phyloP scores from a whole-genome alignment of 2,888 invertebrate species.

The Pristionchus mayeri region DNA sequence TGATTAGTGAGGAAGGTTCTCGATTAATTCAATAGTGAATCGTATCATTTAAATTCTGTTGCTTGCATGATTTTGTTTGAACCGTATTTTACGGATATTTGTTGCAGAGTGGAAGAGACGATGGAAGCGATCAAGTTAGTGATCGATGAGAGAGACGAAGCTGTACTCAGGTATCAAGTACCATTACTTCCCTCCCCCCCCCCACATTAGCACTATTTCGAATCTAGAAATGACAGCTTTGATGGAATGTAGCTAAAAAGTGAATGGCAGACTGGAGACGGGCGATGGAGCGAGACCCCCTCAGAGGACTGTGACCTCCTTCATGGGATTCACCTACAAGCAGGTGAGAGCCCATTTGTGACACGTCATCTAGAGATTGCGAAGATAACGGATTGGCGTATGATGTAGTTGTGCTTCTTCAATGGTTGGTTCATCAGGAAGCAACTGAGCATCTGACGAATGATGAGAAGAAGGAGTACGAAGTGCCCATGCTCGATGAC shows the following conservation, averaged over 20 bases:
- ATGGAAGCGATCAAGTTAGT: constrained; percentile 94
- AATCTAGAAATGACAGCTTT: no score
- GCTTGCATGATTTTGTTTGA: background rate
- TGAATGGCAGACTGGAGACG: constrained; percentile 84
- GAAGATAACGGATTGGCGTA: background rate
- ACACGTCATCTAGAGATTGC: no score
- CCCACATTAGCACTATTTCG: no score
- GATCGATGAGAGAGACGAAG: constrained; percentile 91
- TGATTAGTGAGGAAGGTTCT: no score
- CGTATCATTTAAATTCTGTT: background rate
- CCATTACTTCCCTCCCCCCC: no score
- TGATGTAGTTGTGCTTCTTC: background rate
- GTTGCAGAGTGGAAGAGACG: constrained; percentile 79
- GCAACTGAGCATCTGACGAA: constrained; percentile 69
- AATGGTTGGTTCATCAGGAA: constrained; percentile 57
- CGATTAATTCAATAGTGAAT: no score
- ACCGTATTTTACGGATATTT: background rate
- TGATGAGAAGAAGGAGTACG: constrained; percentile 70
- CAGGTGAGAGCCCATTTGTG: no score
- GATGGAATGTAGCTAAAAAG: background rate
- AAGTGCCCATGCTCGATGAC: constrained; percentile 73
- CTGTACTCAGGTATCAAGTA: constrained; percentile 78
- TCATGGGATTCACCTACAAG: constrained; percentile 66
- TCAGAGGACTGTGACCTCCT: constrained; percentile 70
- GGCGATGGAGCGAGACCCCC: constrained; percentile 82